Evolutionary conservation across 2,888 invertebrate species (phyloP).

Genomic region (Nymphalis c-album): DNA sequence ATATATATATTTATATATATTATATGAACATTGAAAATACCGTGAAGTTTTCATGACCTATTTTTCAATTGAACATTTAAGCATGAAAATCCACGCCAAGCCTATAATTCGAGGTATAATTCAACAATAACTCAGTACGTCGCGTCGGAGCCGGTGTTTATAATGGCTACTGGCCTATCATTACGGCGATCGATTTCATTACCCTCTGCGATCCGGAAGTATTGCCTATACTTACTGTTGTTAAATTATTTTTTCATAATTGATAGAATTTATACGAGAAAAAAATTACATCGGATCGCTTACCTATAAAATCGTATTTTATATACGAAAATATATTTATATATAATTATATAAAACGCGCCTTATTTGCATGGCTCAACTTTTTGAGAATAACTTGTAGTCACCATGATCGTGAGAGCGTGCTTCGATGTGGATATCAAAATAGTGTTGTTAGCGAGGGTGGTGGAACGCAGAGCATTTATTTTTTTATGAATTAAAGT

Average conservation of each 20-base stretch:
- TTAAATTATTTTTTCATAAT: not conserved
- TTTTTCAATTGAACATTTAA: constrained; percentile 27
- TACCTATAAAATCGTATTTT: too few relatives aligned
- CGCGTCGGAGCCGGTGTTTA: constrained; percentile 34
- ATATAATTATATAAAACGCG: too few relatives aligned
- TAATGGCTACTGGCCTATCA: constrained; percentile 37
- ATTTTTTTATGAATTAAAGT: not conserved
- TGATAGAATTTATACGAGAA: not conserved
- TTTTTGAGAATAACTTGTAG: too few relatives aligned
- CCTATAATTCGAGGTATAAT: constrained; percentile 29
- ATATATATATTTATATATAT: not conserved
- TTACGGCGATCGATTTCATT: constrained; percentile 36
- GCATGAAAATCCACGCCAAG: constrained; percentile 26
- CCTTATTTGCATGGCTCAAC: too few relatives aligned
- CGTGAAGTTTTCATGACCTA: constrained; percentile 13
- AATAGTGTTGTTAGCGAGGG: too few relatives aligned
- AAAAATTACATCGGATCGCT: not conserved
- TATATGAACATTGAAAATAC: not conserved
- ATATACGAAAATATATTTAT: too few relatives aligned
- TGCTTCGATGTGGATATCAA: too few relatives aligned
- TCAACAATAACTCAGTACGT: constrained; percentile 31
- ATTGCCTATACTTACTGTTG: not conserved
- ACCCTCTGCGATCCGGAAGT: not conserved
- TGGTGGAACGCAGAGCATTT: not conserved
- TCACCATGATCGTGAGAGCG: too few relatives aligned